Evolutionary conservation across 2,113 vertebrate species (phyloP).

Genomic region (Alethe castanea): DNA sequence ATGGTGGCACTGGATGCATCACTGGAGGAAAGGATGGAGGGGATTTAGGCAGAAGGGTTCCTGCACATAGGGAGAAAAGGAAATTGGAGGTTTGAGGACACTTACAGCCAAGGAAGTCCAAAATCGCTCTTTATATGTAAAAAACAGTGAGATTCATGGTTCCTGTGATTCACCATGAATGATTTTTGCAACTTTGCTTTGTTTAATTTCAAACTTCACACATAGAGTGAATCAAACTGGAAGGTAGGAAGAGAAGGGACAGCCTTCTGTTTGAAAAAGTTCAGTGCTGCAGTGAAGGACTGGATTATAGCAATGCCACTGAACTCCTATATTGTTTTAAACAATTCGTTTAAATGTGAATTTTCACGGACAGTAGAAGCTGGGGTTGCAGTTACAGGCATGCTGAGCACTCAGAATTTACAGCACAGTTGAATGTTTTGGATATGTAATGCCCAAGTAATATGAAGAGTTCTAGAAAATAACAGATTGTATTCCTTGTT

Average conservation of each 20-base stretch:
- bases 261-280: background rate
- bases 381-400: background rate
- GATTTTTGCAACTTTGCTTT: background rate
- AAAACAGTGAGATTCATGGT: background rate
- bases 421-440: background rate
- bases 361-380: background rate
- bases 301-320: background rate
- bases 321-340: background rate
- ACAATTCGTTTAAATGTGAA: background rate
- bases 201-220: background rate
- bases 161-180: background rate
- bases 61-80: background rate
- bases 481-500: background rate
- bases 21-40: background rate
- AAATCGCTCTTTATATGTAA: background rate
- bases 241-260: background rate
- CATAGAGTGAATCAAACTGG: background rate
- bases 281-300: background rate
- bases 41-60: background rate
- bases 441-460: background rate
- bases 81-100: background rate
- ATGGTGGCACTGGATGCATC: background rate
- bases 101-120: background rate
- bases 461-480: background rate
- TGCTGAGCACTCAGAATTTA: background rate